Evolutionary conservation across 2,113 vertebrate species (phyloP).

Genomic region (Pseudorhombus dupliciocellatus): DNA sequence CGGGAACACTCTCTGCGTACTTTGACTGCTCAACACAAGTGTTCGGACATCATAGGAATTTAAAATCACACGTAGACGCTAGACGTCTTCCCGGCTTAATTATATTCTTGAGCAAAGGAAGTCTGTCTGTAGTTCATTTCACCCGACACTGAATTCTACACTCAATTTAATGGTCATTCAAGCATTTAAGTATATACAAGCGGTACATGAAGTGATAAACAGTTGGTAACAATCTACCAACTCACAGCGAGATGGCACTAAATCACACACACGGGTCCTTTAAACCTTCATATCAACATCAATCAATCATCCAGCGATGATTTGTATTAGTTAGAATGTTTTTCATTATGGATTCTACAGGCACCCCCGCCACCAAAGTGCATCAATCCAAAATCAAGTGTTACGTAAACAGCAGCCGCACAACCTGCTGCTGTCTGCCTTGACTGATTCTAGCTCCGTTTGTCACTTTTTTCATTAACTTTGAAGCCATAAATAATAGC

Average conservation of each 20-base stretch:
- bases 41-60: background rate
- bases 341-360: background rate
- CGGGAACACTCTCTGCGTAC: background rate
- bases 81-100: background rate
- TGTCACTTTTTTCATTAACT: slow-evolving; percentile 44
- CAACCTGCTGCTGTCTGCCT: slow-evolving; percentile 15
- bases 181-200: no score
- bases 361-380: background rate
- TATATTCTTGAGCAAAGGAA: background rate
- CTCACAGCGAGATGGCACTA: no score
- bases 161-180: no score
- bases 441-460: slow-evolving; percentile 29
- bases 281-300: no score
- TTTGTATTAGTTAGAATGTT: background rate
- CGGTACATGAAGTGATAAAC: no score
- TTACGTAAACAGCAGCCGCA: background rate
- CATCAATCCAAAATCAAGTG: background rate
- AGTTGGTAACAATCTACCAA: no score
- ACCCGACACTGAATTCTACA: background rate
- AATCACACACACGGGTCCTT: no score
- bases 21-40: background rate
- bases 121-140: slow-evolving; percentile 12
- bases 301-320: background rate
- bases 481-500: slow-evolving; percentile 47
- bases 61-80: background rate